Base-by-base conservation (phyloP, 2,888 invertebrate species). In the Plebejus melissa region DNA sequence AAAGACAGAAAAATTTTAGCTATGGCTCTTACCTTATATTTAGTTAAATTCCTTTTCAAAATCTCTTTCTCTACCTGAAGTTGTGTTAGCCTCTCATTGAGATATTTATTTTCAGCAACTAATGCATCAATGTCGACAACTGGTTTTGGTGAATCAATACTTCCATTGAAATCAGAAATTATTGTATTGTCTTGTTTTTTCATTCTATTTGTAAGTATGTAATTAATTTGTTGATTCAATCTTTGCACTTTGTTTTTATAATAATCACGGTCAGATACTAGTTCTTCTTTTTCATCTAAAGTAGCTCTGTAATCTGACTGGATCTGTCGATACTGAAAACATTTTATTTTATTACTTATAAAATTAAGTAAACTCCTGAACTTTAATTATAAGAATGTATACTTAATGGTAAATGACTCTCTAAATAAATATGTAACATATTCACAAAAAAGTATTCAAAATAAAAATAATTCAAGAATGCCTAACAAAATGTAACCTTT, bases 271-370 rank as follows among this genome's bases (percentile, higher is more conserved):
- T 98, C 97, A 5, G 95, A 95, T 28, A 96, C 95, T 54, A 97
- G 87, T 84, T 98, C 98, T 83, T 97, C 97, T 84, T 97, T 98
- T 85, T 98, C 98, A 86, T 98, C 98, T 70, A 98, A 87, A 46
- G 97, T 94, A 6, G 96, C 95, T 85, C 97, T 95, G 54, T 98
- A 94, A 87, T 98, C 97, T 71, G 95, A 91, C 82, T 96, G 95
- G 74, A 97, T 87, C 87, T 97, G 96, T 79, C 94, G 94, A 85
- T 95, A 96, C 96, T 97, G 84, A 86, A 84, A 75, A 70, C 57
- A 77, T 13, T 22, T 58, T 58, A 4, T 58, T n/a, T 58, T 58
- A 54, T 16, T 50, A 22, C 22, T 22, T 22, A 13, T 13, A 50
- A 50, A 50, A 50, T 1, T 13, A 3, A 13, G 50, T 50, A 50